Conservation (phyloP, 2,888 invertebrate genomes). For the Caenorhabditis uteleia region DNA sequence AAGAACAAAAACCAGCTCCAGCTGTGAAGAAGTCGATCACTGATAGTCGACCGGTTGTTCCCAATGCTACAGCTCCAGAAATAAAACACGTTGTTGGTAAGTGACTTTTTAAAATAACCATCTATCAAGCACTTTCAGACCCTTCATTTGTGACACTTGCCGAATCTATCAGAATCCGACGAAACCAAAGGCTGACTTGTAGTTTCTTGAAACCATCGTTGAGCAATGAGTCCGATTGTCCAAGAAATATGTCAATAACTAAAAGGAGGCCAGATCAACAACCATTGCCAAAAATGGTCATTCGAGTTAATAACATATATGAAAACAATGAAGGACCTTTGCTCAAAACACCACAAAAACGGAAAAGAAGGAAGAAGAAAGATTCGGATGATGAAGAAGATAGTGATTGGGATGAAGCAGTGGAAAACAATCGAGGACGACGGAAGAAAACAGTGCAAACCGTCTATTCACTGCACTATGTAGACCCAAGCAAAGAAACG, state of each 20-base stretch:
- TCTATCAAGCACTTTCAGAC: too few species aligned
- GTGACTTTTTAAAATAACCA: too few species aligned
- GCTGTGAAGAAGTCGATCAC: too few species aligned
- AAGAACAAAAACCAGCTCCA: too few species aligned
- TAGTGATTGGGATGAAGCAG: constrained; percentile 33
- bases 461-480: neutral
- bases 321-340: neutral
- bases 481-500: neutral
- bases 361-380: constrained; percentile 15
- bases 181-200: constrained; percentile 19
- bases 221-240: constrained; percentile 30
- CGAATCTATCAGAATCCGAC: constrained; percentile 30
- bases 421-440: neutral
- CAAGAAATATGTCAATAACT: constrained; percentile 14
- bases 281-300: constrained; percentile 44
- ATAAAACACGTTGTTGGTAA: too few species aligned
- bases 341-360: constrained; percentile 2
- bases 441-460: neutral
- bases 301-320: constrained; percentile 15
- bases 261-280: constrained; percentile 7
- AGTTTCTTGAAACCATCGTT: constrained; percentile 25
- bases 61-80: too few species aligned
- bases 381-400: constrained; percentile 39
- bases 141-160: constrained; percentile 36
- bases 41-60: too few species aligned